phyloP scores from a whole-genome alignment of 2,888 invertebrate genomes.

The Thereva unica region DNA sequence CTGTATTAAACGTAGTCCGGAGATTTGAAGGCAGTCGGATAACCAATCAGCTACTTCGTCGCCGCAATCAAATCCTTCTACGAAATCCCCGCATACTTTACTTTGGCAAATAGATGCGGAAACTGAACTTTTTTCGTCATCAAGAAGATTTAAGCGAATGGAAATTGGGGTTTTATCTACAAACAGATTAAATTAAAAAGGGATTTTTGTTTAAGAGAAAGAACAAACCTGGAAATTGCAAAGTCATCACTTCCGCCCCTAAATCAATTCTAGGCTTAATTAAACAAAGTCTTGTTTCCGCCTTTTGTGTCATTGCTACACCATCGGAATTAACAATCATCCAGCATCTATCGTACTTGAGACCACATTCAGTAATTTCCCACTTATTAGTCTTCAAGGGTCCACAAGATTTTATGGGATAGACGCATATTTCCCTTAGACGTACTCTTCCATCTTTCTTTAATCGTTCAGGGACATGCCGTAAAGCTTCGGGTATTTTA shows the following conservation, averaged over 20 bases:
- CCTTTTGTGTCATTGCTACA: constrained; percentile 86
- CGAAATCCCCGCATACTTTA: constrained; percentile 82
- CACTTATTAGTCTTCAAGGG: constrained; percentile 73
- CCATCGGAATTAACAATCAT: constrained; percentile 86
- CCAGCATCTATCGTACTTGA: constrained; percentile 90
- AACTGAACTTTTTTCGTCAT: neutral
- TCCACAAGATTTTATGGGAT: constrained; percentile 91
- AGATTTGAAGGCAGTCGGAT: constrained; percentile 68
- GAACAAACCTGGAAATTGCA: constrained; percentile 65
- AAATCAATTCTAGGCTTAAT: constrained; percentile 74
- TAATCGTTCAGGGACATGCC: constrained; percentile 47
- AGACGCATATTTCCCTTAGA: constrained; percentile 67
- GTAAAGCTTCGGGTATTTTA: constrained; percentile 48
- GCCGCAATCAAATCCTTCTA: constrained; percentile 84
- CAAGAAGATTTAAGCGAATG: constrained; percentile 60
- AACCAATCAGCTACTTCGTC: constrained; percentile 81
- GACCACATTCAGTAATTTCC: constrained; percentile 75
- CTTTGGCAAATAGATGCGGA: constrained; percentile 67
- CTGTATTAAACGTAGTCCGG: constrained; percentile 71
- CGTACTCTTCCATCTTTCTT: constrained; percentile 40
- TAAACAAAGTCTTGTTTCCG: constrained; percentile 76
- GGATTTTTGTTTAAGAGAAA: neutral
- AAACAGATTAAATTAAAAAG: constrained; percentile 41
- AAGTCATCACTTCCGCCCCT: constrained; percentile 60
- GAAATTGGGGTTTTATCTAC: constrained; percentile 61